Evolutionary conservation across 2,888 invertebrate species (phyloP), one percentile per base, ranked within the genome.

Genomic region (Helicoverpa assulta): DNA sequence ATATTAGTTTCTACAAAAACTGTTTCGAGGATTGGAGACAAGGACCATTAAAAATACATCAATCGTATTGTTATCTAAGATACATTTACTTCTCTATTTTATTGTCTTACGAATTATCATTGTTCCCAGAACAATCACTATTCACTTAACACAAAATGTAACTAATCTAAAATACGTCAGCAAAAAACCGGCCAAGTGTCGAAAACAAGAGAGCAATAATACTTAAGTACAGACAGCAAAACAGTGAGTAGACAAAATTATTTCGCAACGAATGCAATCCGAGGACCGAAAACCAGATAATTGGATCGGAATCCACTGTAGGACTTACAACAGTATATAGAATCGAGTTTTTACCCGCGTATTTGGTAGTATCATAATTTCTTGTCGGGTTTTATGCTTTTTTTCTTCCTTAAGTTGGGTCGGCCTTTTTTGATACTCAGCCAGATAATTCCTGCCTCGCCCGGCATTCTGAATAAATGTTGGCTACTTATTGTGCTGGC

Each of bases 351-450:
- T 94, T 94, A 87, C 81, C 73, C 86, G 89, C 93, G 91, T 93
- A 94, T 94, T 94, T 92, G 93, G 94, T 92, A 90, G 93, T 92
- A 94, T 94, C 94, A 94, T 94, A 93, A 94, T 91, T 95, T 94
- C 94, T 94, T 95, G 92, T 91, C 88, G 88, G 80, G 82, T 81
- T 84, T 82, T 86, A 82, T 88, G 81, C 84, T 81, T 83, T 85
- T 91, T 90, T 88, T 86, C 82, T 81, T 80, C 75, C 81, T 82
- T 82, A 78, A 83, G 79, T 85, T 83, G 74, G 74, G 81, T 82
- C 87, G 86, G 88, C 88, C 89, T 92, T 93, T 93, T 93, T 91
- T 91, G 93, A 92, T 93, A 88, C 89, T 84, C 78, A 83, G 83
- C 73, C 86, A 85, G 93, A 93, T 94, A 93, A 93, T 91, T 92